phyloP scores from a whole-genome alignment of 2,888 invertebrate species.

The Sicus ferrugineus region DNA sequence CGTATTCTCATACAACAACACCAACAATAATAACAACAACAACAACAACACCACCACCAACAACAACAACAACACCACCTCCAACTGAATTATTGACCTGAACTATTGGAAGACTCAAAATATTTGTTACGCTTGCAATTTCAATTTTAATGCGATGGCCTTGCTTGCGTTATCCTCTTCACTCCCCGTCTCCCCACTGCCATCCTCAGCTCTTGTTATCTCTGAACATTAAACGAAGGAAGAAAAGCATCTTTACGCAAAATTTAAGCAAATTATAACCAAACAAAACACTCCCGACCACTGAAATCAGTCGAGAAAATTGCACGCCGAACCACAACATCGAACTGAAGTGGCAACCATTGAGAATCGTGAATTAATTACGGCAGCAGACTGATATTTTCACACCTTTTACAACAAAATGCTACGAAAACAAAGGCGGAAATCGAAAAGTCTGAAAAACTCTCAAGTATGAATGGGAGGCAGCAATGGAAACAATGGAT shows the following conservation, averaged over 20 bases:
- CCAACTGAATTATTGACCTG: neutral
- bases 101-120: neutral
- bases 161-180: neutral
- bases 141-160: neutral
- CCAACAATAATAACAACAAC: neutral
- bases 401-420: neutral
- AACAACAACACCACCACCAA: neutral
- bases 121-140: neutral
- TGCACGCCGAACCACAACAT: neutral
- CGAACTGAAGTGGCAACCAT: conserved; percentile 27
- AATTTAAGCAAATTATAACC: conserved; percentile 1
- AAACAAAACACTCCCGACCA: neutral
- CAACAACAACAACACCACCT: neutral
- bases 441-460: neutral
- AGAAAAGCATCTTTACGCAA: neutral
- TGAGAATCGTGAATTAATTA: conserved; percentile 26
- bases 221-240: neutral
- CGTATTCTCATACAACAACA: too few species aligned
- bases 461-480: neutral
- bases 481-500: neutral
- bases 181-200: neutral
- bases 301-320: neutral
- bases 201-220: neutral
- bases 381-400: conserved; percentile 1
- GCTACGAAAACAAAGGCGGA: neutral